Base-by-base conservation (phyloP, 2,888 invertebrate species). In the Mayetiola destructor region DNA sequence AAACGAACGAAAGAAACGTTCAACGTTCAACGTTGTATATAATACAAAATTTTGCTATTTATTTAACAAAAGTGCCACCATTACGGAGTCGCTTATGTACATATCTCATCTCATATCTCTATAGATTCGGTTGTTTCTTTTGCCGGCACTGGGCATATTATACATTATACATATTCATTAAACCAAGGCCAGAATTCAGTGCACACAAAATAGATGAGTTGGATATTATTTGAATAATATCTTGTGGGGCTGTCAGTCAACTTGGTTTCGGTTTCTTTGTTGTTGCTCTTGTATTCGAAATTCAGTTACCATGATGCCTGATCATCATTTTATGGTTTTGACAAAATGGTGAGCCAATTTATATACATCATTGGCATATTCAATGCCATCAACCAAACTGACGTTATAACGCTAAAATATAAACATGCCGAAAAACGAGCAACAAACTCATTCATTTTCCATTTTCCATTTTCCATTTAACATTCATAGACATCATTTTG, bases 261-360 rank as follows among this genome's bases (percentile, higher is more conserved):
- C 16, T 39, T 18, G 16, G 39, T 36, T n/a, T 21, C 12, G 21
- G 21, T 40, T 12, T n/a, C n/a, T 18, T 20, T 21, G 48, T 16
- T 27, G 29, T 48, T 27, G 27, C n/a, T 23, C 29, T 27, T 48
- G 48, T 48, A n/a, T n/a, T n/a, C n/a, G n/a, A n/a, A n/a, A n/a
- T n/a, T n/a, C n/a, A n/a, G n/a, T n/a, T n/a, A n/a, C n/a, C n/a
- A n/a, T n/a, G n/a, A n/a, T n/a, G n/a, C n/a, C n/a, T 48, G 29
- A 23, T 48, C 48, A 48, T 48, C 29, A 53, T 53, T 53, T 53
- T 53, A n/a, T 53, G 53, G 53, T 53, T 32, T 53, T 30, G 30
- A 30, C 20, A 30, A 53, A 53, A 53, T 53, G 32, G 18, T 16
- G 18, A 32, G 53, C 48, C 48, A 48, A 48, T 48, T 48, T 48